A percentile compares a stretch with the other conserved stretches of the same genome.
These are phyloP conservation scores for Potamilus streckersoni DNA, from an alignment of 1,140 invertebrate species.

Conservation along the genomic window DNA sequence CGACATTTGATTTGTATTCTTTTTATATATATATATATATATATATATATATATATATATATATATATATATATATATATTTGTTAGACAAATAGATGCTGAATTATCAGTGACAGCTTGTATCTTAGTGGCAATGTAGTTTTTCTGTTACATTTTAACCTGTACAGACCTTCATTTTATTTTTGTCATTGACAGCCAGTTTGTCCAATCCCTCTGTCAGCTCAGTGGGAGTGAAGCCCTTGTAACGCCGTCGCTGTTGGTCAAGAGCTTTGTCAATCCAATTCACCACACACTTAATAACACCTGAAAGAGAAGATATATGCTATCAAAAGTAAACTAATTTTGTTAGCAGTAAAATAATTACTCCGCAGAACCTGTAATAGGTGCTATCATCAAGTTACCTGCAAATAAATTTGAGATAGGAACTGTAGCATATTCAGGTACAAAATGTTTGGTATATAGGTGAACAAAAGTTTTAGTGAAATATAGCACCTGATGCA, in stretches of 20 bases:
- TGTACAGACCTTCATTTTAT: slow-evolving; percentile 52
- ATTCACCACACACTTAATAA: slow-evolving; percentile 45
- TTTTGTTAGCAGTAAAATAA: neutral
- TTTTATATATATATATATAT: no score
- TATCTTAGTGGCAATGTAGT: neutral
- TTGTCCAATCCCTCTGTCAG: slow-evolving; percentile 56
- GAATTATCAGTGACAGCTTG: neutral
- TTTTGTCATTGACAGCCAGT: slow-evolving; percentile 59
- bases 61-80: no score
- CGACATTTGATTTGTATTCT: no score
- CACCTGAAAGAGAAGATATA: slow-evolving; percentile 35
- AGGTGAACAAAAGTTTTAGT: neutral
- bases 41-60: no score
- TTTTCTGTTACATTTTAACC: neutral
- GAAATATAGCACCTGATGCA: no score
- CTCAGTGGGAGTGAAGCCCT: slow-evolving; percentile 56
- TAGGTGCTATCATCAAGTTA: neutral
- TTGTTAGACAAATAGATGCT: neutral
- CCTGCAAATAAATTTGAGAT: neutral
- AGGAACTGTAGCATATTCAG: neutral
- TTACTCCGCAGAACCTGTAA: neutral
- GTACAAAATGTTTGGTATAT: neutral
- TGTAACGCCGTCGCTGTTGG: slow-evolving; percentile 42
- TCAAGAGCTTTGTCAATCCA: slow-evolving; percentile 51
- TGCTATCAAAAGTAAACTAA: neutral